Evolutionary conservation across 2,888 invertebrate species (phyloP).

Genomic region (Tolmerus cingulatus): DNA sequence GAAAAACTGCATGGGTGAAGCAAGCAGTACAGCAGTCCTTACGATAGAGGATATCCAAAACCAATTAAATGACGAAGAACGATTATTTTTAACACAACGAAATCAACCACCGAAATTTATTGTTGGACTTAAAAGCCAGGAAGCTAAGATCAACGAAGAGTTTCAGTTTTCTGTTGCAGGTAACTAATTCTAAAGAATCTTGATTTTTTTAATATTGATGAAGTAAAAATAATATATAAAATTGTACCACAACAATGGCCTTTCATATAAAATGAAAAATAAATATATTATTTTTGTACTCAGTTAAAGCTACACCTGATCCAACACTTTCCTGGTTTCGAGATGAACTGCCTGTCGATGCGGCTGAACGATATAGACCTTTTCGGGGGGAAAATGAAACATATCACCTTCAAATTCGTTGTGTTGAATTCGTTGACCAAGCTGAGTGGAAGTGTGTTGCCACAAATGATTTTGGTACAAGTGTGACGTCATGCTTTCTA

Average conservation of each 20-base stretch:
- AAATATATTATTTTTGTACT: background rate
- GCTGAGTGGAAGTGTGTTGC: conserved; percentile 94
- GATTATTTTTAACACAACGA: conserved; percentile 69
- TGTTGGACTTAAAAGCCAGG: conserved; percentile 81
- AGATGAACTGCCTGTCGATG: conserved; percentile 81
- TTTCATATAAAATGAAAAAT: too few species aligned
- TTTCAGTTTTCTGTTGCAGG: conserved; percentile 84
- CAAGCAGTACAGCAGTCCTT: conserved; percentile 83
- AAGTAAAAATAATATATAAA: too few species aligned
- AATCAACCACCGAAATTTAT: conserved; percentile 87
- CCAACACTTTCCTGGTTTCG: conserved; percentile 87
- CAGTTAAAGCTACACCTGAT: conserved; percentile 80
- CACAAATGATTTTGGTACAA: conserved; percentile 87
- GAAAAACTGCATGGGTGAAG: conserved; percentile 89
- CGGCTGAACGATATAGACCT: conserved; percentile 73
- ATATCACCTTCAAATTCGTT: conserved; percentile 76
- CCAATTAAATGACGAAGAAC: conserved; percentile 87
- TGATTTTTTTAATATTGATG: background rate
- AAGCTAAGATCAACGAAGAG: conserved; percentile 82
- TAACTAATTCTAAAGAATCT: conserved; percentile 56
- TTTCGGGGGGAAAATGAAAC: conserved; percentile 75
- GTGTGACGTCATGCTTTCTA: conserved; percentile 85
- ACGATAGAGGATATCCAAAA: conserved; percentile 91
- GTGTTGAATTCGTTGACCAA: conserved; percentile 83
- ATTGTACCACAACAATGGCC: too few species aligned